Evolutionary conservation across 2,797 vertebrate genomes (phyloP), one percentile per base, ranked within the genome.

Genomic region (Tadarida brasiliensis): DNA sequence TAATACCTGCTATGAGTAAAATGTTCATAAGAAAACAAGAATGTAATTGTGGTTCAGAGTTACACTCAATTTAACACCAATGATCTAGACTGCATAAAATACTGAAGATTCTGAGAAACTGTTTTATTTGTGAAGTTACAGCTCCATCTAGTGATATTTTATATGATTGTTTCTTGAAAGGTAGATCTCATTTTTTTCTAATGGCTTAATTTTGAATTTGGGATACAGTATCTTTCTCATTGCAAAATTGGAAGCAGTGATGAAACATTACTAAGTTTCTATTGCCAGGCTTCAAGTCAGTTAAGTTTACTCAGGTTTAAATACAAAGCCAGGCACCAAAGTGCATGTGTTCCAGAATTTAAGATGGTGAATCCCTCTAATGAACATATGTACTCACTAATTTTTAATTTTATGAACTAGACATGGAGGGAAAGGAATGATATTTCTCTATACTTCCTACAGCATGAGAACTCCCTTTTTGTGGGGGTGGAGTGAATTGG

Each of bases 141-240:
- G 88, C 96, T 17, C 97, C 96, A 96, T 81, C 97, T 97, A 97
- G 91, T 7, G 97, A 71, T 81, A 47, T 59, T 84, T 94, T 76
- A 26, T 92, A 90, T 87, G 71, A 91, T 44, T 94, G 90, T 89
- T 96, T 95, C 24, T 88, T 95, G 61, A 96, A 82, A 44, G 39
- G n/a, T n/a, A 89, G 67, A 51, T 56, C 16, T 80, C 6, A 14
- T 85, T 47, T 80, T 67, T 89, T 87, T 57, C 57, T 54, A 47
- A 78, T 78, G 44, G 14, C 4, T 65, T 94, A 90, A 51, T 49
- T 91, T 94, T 96, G 33, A 80, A 90, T 78, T 90, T 94, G 51
- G 86, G n/a, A n/a, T 54, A 63, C 4, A 57, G 1, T 86, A 16
- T 54, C 57, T 84, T 93, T 90, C 20, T 78, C 19, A 67, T 85